Percentiles rank a stretch among this genome's conserved stretches.
phyloP scores from a whole-genome alignment of 1,140 invertebrate genomes.

The Hycleus phaleratus region DNA sequence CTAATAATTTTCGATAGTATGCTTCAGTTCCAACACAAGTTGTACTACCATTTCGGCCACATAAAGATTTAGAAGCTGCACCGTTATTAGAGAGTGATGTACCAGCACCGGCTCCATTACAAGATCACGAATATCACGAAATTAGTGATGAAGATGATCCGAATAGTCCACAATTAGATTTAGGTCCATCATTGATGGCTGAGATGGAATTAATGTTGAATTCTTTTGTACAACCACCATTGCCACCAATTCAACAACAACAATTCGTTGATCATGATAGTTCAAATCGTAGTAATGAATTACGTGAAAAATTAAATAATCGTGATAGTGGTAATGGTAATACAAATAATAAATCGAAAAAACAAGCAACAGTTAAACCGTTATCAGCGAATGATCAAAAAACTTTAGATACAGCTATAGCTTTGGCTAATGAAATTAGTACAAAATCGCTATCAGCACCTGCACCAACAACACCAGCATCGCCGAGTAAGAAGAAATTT shows the following conservation, averaged over 20 bases:
- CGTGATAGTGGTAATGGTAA: constrained; percentile 6
- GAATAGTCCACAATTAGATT: constrained; percentile 61
- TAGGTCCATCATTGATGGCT: constrained; percentile 86
- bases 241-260: constrained; percentile 11
- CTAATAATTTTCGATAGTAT: constrained; percentile 46
- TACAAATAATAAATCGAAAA: constrained; percentile 52
- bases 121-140: constrained; percentile 82
- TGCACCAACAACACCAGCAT: constrained; percentile 57
- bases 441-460: constrained; percentile 79
- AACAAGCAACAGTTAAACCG: constrained; percentile 79
- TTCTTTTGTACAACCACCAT: constrained; percentile 28
- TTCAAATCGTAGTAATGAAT: constrained; percentile 63
- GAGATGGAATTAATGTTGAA: constrained; percentile 94
- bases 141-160: constrained; percentile 78
- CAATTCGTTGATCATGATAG: constrained; percentile 44
- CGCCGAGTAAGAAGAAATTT: constrained; percentile 79
- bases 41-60: constrained; percentile 80
- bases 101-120: constrained; percentile 31
- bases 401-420: constrained; percentile 89
- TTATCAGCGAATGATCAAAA: constrained; percentile 90
- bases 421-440: constrained; percentile 87
- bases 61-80: constrained; percentile 63
- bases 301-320: constrained; percentile 51
- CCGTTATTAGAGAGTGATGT: constrained; percentile 42
- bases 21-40: constrained; percentile 75